Conservation (phyloP, 1,140 invertebrate species). For the Lepidurus arcticus region DNA sequence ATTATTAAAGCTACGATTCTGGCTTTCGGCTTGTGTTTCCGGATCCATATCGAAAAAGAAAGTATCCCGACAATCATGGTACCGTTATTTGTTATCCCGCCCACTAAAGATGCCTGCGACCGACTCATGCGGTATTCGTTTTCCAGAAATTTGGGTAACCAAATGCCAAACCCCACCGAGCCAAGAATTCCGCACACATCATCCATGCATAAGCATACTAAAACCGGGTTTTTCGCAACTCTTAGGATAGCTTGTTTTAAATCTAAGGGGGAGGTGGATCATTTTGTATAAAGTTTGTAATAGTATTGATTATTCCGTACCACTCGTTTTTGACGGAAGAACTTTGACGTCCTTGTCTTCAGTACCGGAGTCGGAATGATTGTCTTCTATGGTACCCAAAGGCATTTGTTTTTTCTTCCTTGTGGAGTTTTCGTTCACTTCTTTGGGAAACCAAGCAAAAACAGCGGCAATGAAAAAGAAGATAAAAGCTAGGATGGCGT, state of each 20-base stretch:
- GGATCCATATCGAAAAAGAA: slow-evolving; percentile 33
- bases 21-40: slow-evolving; percentile 32
- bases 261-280: slow-evolving; percentile 21
- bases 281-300: not conserved
- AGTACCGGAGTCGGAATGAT: not conserved
- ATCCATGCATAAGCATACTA: slow-evolving; percentile 33
- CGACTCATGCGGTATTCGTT: slow-evolving; percentile 38
- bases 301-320: slow-evolving; percentile 6
- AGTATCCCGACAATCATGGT: slow-evolving; percentile 36
- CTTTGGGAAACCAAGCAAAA: slow-evolving; percentile 34
- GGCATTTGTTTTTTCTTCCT: not conserved
- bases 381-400: not conserved
- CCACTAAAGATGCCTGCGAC: slow-evolving; percentile 31
- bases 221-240: slow-evolving; percentile 35
- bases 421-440: not conserved
- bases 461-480: slow-evolving; percentile 27
- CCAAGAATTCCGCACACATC: slow-evolving; percentile 35
- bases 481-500: slow-evolving; percentile 29
- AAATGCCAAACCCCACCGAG: slow-evolving; percentile 34
- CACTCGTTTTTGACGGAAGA: not conserved
- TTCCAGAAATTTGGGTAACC: slow-evolving; percentile 38
- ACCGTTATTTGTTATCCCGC: slow-evolving; percentile 33
- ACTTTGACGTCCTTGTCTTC: slow-evolving; percentile 18
- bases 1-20: slow-evolving; percentile 33
- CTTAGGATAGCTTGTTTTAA: slow-evolving; percentile 28